Percentiles rank a stretch among this genome's conserved stretches.
Evolutionary conservation across 2,888 invertebrate species (phyloP).

Genomic region (Caradrina kadenii): DNA sequence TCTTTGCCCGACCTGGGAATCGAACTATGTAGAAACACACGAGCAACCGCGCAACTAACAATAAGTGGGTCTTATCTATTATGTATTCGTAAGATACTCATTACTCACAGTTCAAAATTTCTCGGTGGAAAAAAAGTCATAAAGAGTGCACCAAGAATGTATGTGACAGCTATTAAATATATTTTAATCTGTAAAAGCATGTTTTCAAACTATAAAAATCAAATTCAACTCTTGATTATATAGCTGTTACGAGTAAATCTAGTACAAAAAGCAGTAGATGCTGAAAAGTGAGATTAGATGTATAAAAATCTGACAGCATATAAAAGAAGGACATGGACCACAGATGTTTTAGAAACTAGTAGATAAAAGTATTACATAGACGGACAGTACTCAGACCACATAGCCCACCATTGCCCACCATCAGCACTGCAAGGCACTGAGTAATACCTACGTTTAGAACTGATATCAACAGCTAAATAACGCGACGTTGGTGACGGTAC

Average conservation of each 20-base stretch:
- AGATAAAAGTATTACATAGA: no score
- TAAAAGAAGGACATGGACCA: conserved; percentile 2
- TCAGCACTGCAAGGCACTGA: no score
- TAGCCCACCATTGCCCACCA: no score
- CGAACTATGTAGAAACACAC: neutral
- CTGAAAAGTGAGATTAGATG: neutral
- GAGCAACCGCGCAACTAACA: neutral
- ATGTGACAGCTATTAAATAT: conserved; percentile 78
- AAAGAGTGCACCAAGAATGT: conserved; percentile 81
- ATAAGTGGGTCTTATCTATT: neutral
- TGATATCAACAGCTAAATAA: no score
- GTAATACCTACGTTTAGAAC: no score
- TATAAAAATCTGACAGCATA: conserved; percentile 42
- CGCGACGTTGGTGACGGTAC: no score
- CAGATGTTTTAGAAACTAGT: neutral
- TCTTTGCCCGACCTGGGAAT: neutral
- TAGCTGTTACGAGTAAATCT: conserved; percentile 22
- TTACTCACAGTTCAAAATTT: conserved; percentile 81
- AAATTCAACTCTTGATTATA: conserved; percentile 6
- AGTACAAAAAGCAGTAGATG: conserved; percentile 32
- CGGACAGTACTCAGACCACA: no score
- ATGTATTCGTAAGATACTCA: neutral
- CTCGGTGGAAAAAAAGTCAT: conserved; percentile 84
- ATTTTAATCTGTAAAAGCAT: conserved; percentile 86
- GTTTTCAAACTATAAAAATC: conserved; percentile 34